Base-by-base conservation (phyloP, 2,797 vertebrate genomes). In the Helostoma temminkii region DNA sequence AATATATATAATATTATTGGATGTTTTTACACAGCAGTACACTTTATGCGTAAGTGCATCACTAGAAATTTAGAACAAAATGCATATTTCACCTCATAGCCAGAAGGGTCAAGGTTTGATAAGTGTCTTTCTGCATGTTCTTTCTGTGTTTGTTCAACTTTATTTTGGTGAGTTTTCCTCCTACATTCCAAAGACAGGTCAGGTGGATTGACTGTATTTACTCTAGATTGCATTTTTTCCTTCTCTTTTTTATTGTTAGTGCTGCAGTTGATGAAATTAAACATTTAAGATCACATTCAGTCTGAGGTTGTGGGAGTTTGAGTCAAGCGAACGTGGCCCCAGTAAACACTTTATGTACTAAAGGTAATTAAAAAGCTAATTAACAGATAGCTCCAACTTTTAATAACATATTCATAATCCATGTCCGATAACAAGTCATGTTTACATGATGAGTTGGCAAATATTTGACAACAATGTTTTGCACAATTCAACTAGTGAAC, bases 91-190 rank as follows among this genome's bases (percentile, higher is more conserved):
- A 59, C 42, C 30, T 49, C 45, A 36, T 22, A 55, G 16, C 21
- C 43, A 16, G 4, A 71, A 43, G 30, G 49, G 42, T 47, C 45
- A 26, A 11, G 25, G 14, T 63, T 45, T 72, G 71, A 71, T 74
- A 80, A 43, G 30, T 16, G 16, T 18, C 18, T 57, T 69, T 57
- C 39, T 79, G 62, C n/a, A 26, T 56, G 47, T 67, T 75, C 32
- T 56, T 42, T 72, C 41, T 49, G 5, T 74, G 55, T 80, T 75
- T 63, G 36, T 60, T 52, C 5, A 42, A 64, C 42, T 65, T 67
- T 75, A 71, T 79, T 72, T 57, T 15, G 12, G 22, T 42, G 15
- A 16, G 6, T 18, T 72, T 73, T 72, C 57, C 39, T 68, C 56
- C 22, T 48, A 63, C 43, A 32, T 78, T 78, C 62, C 62, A 58